Evolutionary conservation across 2,888 invertebrate genomes (phyloP).

Genomic region (Agrochola litura): DNA sequence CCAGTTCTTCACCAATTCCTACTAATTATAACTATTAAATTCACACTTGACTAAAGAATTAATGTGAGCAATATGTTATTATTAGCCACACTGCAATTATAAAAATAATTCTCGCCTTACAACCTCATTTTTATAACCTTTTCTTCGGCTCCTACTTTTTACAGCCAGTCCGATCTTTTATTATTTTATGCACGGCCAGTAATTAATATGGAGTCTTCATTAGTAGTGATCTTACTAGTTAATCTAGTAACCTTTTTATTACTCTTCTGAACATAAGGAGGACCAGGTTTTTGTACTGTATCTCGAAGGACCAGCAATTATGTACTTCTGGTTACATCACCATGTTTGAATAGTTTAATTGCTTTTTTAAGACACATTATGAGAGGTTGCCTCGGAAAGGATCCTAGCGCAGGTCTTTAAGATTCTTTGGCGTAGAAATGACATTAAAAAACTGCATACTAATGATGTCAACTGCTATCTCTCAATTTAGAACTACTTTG

Average conservation of each 20-base stretch:
- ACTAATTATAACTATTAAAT: background rate
- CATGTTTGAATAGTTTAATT: slow-evolving; percentile 26
- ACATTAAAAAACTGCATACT: background rate
- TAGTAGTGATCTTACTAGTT: slow-evolving; percentile 53
- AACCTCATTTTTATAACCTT: slow-evolving; percentile 20
- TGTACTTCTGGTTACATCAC: slow-evolving; percentile 49
- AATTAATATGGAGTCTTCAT: slow-evolving; percentile 56
- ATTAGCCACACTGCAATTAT: slow-evolving; percentile 3
- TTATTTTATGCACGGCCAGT: slow-evolving; percentile 22
- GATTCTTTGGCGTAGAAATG: slow-evolving; percentile 18
- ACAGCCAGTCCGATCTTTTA: slow-evolving; percentile 1
- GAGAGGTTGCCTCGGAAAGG: background rate
- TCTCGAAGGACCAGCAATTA: slow-evolving; percentile 41
- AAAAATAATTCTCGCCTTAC: slow-evolving; percentile 29
- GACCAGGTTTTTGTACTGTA: slow-evolving; percentile 32
- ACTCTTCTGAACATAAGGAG: slow-evolving; percentile 11
- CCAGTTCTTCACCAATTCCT: background rate
- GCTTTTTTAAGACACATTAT: slow-evolving; percentile 27
- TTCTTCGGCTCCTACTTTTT: slow-evolving; percentile 25
- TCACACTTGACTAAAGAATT: background rate
- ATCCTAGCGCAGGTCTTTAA: slow-evolving; percentile 10
- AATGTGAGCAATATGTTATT: background rate
- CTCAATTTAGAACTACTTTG: background rate
- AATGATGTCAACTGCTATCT: background rate
- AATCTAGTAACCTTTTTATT: slow-evolving; percentile 58